Percentiles rank a stretch among this genome's conserved stretches.
phyloP scores from a whole-genome alignment of 2,113 vertebrate species.

The Centropus unirufus region DNA sequence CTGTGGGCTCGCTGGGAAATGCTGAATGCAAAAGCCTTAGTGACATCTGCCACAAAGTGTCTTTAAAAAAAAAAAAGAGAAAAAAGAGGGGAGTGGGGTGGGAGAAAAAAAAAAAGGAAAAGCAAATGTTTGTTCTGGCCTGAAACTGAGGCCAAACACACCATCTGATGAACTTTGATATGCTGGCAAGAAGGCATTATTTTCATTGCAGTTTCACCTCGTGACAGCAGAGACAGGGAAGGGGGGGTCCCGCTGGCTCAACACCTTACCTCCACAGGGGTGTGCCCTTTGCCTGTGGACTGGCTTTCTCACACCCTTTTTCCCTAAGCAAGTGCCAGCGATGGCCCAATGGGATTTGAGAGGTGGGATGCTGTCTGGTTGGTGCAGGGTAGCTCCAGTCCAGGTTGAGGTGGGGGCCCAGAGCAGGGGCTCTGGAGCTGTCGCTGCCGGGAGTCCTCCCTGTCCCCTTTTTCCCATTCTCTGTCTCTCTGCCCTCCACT shows the following conservation, averaged over 20 bases:
- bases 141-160: not conserved
- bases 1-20: not conserved
- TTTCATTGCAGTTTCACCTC: conserved; percentile 12
- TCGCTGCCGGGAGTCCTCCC: not conserved
- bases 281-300: not conserved
- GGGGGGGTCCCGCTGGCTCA: not conserved
- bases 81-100: not conserved
- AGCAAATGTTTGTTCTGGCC: conserved; percentile 24
- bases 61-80: not conserved
- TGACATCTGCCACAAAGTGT: not conserved
- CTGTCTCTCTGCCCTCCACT: not conserved
- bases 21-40: not conserved
- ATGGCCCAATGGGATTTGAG: not conserved
- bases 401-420: not conserved
- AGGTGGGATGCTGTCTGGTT: not conserved
- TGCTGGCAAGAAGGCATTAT: not conserved
- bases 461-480: not conserved
- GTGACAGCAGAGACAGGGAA: not conserved
- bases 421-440: not conserved
- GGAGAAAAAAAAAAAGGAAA: not conserved
- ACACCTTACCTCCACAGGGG: not conserved
- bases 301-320: not conserved
- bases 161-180: not conserved
- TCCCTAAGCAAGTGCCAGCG: not conserved
- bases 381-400: not conserved